Percentiles rank a stretch among this genome's conserved stretches.
Conservation (phyloP, 2,888 invertebrate genomes). For the Pandemis corylana region DNA sequence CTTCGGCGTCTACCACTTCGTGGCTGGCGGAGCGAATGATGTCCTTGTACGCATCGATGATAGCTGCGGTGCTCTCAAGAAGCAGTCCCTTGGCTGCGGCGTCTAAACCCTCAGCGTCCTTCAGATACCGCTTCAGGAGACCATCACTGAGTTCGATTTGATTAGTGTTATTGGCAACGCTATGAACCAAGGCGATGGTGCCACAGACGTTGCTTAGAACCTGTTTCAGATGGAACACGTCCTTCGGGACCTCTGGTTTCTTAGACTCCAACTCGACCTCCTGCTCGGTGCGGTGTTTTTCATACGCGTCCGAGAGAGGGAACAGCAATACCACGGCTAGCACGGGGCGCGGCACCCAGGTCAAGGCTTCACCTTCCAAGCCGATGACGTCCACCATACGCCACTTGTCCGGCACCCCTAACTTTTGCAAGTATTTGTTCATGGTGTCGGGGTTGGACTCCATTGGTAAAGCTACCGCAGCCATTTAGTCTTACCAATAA, state of each 20-base stretch:
- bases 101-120: conserved; percentile 86
- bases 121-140: conserved; percentile 90
- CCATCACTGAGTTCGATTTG: conserved; percentile 89
- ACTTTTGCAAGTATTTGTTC: conserved; percentile 88
- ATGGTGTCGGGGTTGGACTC: conserved; percentile 86
- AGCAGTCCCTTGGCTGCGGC: conserved; percentile 91
- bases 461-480: conserved; percentile 67
- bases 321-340: conserved; percentile 94
- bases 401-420: conserved; percentile 93
- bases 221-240: conserved; percentile 94
- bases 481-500: conserved; percentile 51
- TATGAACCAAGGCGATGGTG: conserved; percentile 96
- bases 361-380: conserved; percentile 92
- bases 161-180: conserved; percentile 94
- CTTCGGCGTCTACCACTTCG: conserved; percentile 87
- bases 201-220: conserved; percentile 97
- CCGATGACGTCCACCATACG: conserved; percentile 96
- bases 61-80: conserved; percentile 88
- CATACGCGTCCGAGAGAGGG: conserved; percentile 92
- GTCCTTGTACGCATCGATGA: conserved; percentile 92
- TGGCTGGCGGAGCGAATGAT: conserved; percentile 92
- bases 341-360: conserved; percentile 94
- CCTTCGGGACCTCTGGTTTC: conserved; percentile 83
- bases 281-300: conserved; percentile 87
- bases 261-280: conserved; percentile 85